Conservation (phyloP, 2,113 vertebrate genomes). For the Xenopus borealis region DNA sequence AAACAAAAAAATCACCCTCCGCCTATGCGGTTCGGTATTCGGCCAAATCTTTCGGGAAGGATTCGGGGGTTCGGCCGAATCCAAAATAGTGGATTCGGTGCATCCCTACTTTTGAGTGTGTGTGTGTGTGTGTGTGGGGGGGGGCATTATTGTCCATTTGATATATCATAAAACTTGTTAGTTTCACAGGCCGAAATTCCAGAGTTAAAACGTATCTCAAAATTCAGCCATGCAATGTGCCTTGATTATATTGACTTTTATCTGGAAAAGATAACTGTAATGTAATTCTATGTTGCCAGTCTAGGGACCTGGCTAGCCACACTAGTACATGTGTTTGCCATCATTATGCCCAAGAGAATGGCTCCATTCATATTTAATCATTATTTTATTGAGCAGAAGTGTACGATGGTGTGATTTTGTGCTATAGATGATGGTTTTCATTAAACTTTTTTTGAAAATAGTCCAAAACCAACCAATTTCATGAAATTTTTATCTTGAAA, state of each 20-base stretch:
- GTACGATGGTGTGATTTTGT: not conserved
- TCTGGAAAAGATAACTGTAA: not conserved
- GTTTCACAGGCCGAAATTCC: too few relatives aligned
- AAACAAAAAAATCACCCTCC: too few relatives aligned
- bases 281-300: not conserved
- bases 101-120: too few relatives aligned
- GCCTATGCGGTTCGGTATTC: too few relatives aligned
- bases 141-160: too few relatives aligned
- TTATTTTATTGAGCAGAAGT: not conserved
- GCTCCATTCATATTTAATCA: not conserved
- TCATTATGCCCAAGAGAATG: not conserved
- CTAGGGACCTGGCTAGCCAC: not conserved
- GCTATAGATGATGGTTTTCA: not conserved
- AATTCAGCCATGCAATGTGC: not conserved
- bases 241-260: not conserved
- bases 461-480: not conserved
- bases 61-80: too few relatives aligned
- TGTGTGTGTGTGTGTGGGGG: too few relatives aligned
- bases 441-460: not conserved
- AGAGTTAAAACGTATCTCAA: not conserved
- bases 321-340: not conserved
- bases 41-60: too few relatives aligned
- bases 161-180: too few relatives aligned
- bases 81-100: too few relatives aligned
- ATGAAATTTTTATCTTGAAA: not conserved